These are phyloP conservation scores for Cassiopea andromeda DNA, from an alignment of 30 jellyfish, hydroid and myxozoan genomes.

Conservation along the genomic window DNA sequence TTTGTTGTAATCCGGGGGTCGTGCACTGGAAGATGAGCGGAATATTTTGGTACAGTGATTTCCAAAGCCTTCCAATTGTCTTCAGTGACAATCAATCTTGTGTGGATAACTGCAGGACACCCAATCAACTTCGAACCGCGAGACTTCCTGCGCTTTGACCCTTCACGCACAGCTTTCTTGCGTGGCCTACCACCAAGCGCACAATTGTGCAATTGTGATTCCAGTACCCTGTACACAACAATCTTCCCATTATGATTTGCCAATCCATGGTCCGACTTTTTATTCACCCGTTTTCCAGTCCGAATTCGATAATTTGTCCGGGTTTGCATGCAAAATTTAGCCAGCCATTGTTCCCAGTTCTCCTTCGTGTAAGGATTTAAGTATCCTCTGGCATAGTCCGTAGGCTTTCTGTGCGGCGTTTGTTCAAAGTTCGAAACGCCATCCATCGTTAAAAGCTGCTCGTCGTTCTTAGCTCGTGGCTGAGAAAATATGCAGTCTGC, in stretches of 20 bases:
- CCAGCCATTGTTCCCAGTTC: slow-evolving; percentile 93
- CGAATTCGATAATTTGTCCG: slow-evolving; percentile 93
- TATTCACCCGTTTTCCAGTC: slow-evolving; percentile 97
- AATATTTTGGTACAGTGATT: slow-evolving; percentile 91
- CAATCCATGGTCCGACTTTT: slow-evolving; percentile 94
- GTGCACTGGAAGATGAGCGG: slow-evolving; percentile 95
- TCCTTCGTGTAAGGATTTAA: slow-evolving; percentile 89
- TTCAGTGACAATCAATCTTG: slow-evolving; percentile 95
- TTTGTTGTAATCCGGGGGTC: slow-evolving; percentile 77
- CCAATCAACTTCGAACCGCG: slow-evolving; percentile 98
- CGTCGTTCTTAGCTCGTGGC: slow-evolving; percentile 63
- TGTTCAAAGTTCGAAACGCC: slow-evolving; percentile 26
- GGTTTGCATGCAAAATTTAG: slow-evolving; percentile 86
- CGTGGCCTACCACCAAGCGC: slow-evolving; percentile 99
- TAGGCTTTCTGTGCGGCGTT: slow-evolving; percentile 78
- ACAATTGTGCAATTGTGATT: slow-evolving; percentile 96
- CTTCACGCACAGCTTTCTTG: slow-evolving; percentile 85
- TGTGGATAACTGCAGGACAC: slow-evolving; percentile 97
- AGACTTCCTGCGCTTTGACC: slow-evolving; percentile 85
- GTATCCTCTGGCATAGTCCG: slow-evolving; percentile 98
- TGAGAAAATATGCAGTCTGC: slow-evolving; percentile 98
- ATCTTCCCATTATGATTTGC: slow-evolving; percentile 98
- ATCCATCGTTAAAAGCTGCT: slow-evolving; percentile 46
- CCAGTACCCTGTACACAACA: slow-evolving; percentile 90
- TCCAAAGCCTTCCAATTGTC: slow-evolving; percentile 93